Base-by-base conservation (phyloP, 2,888 invertebrate genomes). In the Synanthedon andrenaeformis region DNA sequence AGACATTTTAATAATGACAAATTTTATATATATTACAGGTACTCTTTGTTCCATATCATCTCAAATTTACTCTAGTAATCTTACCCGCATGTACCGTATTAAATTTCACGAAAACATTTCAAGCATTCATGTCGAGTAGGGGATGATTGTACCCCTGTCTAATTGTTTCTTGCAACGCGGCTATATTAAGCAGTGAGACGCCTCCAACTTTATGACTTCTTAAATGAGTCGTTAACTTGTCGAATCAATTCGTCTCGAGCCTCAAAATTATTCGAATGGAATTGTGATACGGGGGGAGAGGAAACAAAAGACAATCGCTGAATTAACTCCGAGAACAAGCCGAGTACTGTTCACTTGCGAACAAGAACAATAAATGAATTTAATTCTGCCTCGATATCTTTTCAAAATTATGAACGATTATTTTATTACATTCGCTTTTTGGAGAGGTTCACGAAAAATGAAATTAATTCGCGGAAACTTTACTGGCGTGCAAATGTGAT, bases 111-210 rank as follows among this genome's bases (percentile, higher is more conserved):
- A 45, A 13, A 45, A 52, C 23, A 17, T 52, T 45, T 14, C 56
- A 10, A 41, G 59, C 56, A 62, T 73, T 63, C 56, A 49, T 55
- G 59, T 56, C 64, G 69, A 65, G 72, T 67, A 70, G 66, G 65
- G 76, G 76, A 81, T 77, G 82, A 80, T 76, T 82, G 79, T 79
- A 73, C 78, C 78, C 74, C 79, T 77, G 82, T 85, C 81, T 87
- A 85, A 87, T 86, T 86, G 86, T 86, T 85, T 85, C 86, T 86
- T 81, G 83, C 86, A 79, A 79, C 76, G 79, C 78, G 74, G 77
- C 76, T 82, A 82, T 85, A 85, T 86, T 85, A 85, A 85, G 82
- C 82, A 79, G 82, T 79, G 79, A 82, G 79, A 75, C 77, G 72
- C 74, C 75, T 70, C 72, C 75, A 73, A 81, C 77, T 87, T 86